phyloP scores from a whole-genome alignment of 2,797 vertebrate species.

The Malacoctenus gilli region DNA sequence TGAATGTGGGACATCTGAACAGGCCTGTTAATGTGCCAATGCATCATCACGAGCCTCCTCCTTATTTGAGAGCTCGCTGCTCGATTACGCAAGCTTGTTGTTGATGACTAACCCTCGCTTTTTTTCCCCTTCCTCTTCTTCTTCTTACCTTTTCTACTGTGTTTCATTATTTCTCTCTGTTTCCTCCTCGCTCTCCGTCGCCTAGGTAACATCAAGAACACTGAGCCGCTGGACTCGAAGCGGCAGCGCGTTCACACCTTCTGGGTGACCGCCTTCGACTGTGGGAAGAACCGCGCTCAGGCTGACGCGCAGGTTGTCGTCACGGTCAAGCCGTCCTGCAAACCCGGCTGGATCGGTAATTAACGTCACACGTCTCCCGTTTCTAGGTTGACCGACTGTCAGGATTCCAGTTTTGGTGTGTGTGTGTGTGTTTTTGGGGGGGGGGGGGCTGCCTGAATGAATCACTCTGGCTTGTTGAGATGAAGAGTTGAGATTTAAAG shows the following conservation, averaged over 20 bases:
- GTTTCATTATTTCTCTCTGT: slow-evolving; percentile 37
- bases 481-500: slow-evolving; percentile 39
- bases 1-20: not conserved
- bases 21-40: not conserved
- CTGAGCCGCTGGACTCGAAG: slow-evolving; percentile 93
- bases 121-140: too few species aligned
- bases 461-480: slow-evolving; percentile 56
- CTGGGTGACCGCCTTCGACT: slow-evolving; percentile 97
- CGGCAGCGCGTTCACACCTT: slow-evolving; percentile 91
- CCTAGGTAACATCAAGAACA: slow-evolving; percentile 97
- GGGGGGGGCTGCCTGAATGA: slow-evolving; percentile 55
- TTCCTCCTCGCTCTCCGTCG: slow-evolving; percentile 37
- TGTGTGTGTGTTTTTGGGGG: slow-evolving; percentile 30
- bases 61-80: slow-evolving; percentile 15
- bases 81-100: slow-evolving; percentile 29
- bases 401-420: slow-evolving; percentile 6
- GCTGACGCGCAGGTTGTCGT: slow-evolving; percentile 95
- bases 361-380: not conserved
- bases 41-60: slow-evolving; percentile 9
- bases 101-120: slow-evolving; percentile 57
- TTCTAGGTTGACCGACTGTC: not conserved
- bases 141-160: slow-evolving; percentile 33
- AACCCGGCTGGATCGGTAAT: slow-evolving; percentile 97
- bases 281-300: slow-evolving; percentile 95
- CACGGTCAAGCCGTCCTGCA: slow-evolving; percentile 98